Evolutionary conservation across 2,113 vertebrate species (phyloP).

Genomic region (Osmerus eperlanus): DNA sequence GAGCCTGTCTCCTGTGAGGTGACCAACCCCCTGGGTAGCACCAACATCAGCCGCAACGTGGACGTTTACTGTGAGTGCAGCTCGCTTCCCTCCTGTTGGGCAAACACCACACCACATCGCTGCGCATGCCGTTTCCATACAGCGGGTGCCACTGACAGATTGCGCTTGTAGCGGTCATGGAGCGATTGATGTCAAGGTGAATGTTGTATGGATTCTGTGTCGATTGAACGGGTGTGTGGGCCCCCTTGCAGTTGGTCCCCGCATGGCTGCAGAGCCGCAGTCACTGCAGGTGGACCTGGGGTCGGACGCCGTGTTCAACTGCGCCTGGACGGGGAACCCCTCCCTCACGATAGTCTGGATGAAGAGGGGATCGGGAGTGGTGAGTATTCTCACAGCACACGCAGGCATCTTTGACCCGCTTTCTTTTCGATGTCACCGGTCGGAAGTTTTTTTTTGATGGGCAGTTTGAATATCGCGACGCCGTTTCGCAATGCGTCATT

Average conservation of each 20-base stretch:
- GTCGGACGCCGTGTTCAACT: constrained; percentile 91
- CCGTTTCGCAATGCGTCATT: too few relatives aligned
- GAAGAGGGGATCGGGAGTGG: constrained; percentile 97
- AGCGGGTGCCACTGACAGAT: too few relatives aligned
- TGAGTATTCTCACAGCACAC: constrained; percentile 62
- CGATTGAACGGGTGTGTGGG: constrained; percentile 5
- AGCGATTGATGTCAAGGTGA: neutral
- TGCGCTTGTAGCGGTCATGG: neutral
- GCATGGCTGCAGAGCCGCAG: constrained; percentile 91
- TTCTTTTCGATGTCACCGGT: neutral
- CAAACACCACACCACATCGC: neutral
- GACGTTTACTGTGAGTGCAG: constrained; percentile 93
- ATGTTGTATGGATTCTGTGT: neutral
- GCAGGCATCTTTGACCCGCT: neutral
- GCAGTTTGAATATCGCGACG: too few relatives aligned
- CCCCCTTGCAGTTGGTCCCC: constrained; percentile 83
- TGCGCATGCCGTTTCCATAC: neutral
- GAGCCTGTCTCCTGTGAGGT: constrained; percentile 96
- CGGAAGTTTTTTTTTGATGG: too few relatives aligned
- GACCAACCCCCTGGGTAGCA: constrained; percentile 93
- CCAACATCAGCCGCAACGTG: constrained; percentile 94
- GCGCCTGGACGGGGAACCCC: constrained; percentile 95
- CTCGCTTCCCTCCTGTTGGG: neutral
- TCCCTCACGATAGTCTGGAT: constrained; percentile 99
- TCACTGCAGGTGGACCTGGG: constrained; percentile 93